Evolutionary conservation across 2,113 vertebrate genomes (phyloP).

Genomic region (Cromileptes altivelis): DNA sequence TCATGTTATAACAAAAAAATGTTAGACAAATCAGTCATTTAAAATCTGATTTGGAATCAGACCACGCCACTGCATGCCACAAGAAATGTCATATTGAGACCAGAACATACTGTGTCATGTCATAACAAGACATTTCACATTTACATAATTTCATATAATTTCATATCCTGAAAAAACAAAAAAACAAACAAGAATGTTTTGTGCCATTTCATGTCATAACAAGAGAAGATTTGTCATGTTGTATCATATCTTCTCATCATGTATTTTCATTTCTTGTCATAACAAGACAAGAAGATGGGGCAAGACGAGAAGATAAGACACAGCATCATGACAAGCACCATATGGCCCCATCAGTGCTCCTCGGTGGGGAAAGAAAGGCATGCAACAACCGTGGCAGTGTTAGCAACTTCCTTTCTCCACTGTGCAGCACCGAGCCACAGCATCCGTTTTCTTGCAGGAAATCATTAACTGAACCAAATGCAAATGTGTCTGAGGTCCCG

Average conservation of each 20-base stretch:
- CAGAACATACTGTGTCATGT: background rate
- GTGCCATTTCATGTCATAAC: background rate
- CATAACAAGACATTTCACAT: background rate
- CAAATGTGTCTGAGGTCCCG: constrained; percentile 5
- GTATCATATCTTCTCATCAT: background rate
- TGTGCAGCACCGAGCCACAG: background rate
- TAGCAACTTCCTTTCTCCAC: background rate
- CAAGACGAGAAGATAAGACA: background rate
- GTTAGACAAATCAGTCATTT: too few species aligned
- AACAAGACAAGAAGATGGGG: background rate
- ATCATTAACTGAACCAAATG: constrained; percentile 10
- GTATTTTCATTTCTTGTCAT: background rate
- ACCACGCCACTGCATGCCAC: background rate
- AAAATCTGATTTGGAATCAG: background rate
- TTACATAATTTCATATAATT: background rate
- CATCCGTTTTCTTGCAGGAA: constrained; percentile 1
- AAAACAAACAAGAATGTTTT: background rate
- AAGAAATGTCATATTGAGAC: background rate
- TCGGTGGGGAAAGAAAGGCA: background rate
- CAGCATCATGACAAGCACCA: background rate
- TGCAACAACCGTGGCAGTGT: background rate
- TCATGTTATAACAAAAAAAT: background rate
- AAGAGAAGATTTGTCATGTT: background rate
- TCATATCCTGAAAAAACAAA: too few species aligned
- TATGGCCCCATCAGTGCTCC: background rate